Conservation (phyloP, 2,797 vertebrate genomes). For the Sebastes matsubarae region DNA sequence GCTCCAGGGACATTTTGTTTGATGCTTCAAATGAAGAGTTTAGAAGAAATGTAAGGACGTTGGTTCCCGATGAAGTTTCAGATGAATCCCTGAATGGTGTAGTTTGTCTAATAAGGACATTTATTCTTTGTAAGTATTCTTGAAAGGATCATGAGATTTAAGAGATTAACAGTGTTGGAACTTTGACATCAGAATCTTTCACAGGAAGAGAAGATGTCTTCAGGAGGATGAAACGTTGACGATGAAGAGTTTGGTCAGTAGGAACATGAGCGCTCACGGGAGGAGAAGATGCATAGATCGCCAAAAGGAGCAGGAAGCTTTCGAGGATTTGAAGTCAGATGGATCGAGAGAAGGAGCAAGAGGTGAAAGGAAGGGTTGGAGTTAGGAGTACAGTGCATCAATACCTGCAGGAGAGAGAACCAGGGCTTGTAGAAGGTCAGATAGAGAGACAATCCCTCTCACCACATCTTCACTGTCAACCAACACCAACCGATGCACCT, state of each 20-base stretch:
- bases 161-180: background rate
- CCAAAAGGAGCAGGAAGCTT: background rate
- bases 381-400: constrained; percentile 91
- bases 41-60: background rate
- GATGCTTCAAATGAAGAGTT: background rate
- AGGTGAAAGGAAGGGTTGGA: constrained; percentile 18
- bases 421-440: constrained; percentile 95
- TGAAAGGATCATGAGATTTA: background rate
- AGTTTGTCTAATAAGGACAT: background rate
- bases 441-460: constrained; percentile 93
- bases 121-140: background rate
- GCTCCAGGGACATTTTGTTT: background rate
- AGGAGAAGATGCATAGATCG: background rate
- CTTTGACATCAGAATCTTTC: background rate
- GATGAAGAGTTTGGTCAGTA: background rate
- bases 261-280: constrained; percentile 20
- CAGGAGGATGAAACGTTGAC: background rate
- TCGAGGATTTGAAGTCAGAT: background rate
- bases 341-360: constrained; percentile 24
- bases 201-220: background rate
- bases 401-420: constrained; percentile 96
- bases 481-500: constrained; percentile 97
- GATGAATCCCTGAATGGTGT: background rate
- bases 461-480: constrained; percentile 89
- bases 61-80: background rate